Conservation (phyloP, 2,113 vertebrate genomes). For the Pogona vitticeps region DNA sequence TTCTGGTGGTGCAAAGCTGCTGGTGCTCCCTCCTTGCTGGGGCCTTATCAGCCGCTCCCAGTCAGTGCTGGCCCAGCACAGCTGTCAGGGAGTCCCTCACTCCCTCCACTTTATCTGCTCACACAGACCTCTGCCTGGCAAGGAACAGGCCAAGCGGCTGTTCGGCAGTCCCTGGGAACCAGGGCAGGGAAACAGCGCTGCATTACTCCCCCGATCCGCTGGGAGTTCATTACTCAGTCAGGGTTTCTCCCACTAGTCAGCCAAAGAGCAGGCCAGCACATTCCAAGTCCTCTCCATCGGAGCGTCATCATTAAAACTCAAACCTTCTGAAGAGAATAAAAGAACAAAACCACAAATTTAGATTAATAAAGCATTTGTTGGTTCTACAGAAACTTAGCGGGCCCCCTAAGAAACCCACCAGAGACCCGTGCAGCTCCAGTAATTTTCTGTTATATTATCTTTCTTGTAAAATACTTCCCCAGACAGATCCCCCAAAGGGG, state of each 20-base stretch:
- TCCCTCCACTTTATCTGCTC: constrained; percentile 88
- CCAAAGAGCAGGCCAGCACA: constrained; percentile 70
- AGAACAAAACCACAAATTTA: constrained; percentile 84
- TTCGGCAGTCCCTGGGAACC: constrained; percentile 72
- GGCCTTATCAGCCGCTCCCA: constrained; percentile 93
- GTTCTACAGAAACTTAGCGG: constrained; percentile 86
- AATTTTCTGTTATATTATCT: constrained; percentile 88
- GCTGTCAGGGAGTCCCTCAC: constrained; percentile 82
- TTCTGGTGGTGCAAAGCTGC: constrained; percentile 73
- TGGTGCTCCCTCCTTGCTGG: constrained; percentile 79
- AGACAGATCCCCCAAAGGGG: constrained; percentile 81
- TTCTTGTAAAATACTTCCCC: constrained; percentile 86
- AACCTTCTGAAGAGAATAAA: constrained; percentile 76
- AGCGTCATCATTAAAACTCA: constrained; percentile 78
- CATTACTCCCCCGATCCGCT: constrained; percentile 75
- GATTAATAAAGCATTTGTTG: constrained; percentile 88
- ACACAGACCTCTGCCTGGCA: constrained; percentile 87
- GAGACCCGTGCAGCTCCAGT: constrained; percentile 82
- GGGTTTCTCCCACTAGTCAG: constrained; percentile 76
- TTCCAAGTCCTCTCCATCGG: constrained; percentile 68
- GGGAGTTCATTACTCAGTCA: constrained; percentile 85
- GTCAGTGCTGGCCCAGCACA: constrained; percentile 83
- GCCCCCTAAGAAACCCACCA: constrained; percentile 83
- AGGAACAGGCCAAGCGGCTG: constrained; percentile 70
- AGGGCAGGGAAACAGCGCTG: constrained; percentile 70